phyloP scores from a whole-genome alignment of 1,140 invertebrate species.

The Lepidotrigona ventralis region DNA sequence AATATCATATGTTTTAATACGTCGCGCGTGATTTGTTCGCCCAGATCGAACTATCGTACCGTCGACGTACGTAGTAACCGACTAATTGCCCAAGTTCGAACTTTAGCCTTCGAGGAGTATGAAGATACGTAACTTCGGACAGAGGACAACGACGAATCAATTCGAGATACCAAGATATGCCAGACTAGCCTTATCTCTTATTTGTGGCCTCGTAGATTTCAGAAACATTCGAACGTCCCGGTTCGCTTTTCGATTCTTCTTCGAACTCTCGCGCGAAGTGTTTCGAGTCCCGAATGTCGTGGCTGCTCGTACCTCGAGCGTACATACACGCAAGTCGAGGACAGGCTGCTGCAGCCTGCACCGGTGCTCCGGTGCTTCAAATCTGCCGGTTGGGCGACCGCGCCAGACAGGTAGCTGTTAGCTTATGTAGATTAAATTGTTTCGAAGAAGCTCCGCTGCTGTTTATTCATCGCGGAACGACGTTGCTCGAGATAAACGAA shows the following conservation, averaged over 20 bases:
- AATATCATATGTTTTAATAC: not conserved
- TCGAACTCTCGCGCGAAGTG: no score
- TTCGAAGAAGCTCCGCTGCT: constrained; percentile 62
- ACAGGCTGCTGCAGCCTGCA: no score
- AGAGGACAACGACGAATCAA: no score
- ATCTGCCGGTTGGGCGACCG: constrained; percentile 49
- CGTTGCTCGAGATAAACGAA: constrained; percentile 62
- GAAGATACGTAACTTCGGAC: no score
- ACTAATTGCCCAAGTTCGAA: not conserved
- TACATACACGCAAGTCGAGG: not conserved
- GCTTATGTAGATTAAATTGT: constrained; percentile 72
- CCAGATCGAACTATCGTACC: no score
- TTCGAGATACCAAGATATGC: constrained; percentile 42
- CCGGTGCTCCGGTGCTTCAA: constrained; percentile 20
- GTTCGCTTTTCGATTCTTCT: no score
- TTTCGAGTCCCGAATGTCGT: not conserved
- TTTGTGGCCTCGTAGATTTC: constrained; percentile 67
- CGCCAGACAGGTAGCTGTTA: constrained; percentile 60
- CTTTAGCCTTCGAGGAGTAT: no score
- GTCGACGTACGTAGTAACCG: no score
- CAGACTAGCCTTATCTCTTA: constrained; percentile 67
- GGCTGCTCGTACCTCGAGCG: not conserved
- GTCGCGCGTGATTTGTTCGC: not conserved
- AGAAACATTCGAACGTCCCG: constrained; percentile 11
- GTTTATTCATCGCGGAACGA: constrained; percentile 67